Evolutionary conservation across 92 coral and sea anemone species (phyloP).

Genomic region (Paragorgia papillata): DNA sequence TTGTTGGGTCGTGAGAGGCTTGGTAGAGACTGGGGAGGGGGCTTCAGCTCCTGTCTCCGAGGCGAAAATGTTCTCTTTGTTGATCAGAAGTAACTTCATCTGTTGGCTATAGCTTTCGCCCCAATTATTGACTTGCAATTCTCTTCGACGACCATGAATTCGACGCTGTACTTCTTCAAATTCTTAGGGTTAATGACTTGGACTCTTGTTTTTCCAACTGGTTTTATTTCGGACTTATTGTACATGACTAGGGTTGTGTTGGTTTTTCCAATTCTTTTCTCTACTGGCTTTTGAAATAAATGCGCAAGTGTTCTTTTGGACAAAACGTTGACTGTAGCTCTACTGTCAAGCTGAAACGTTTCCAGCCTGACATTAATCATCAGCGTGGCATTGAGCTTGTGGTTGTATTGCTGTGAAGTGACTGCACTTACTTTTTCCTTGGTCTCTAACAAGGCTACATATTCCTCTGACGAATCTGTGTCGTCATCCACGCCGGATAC

Average conservation of each 20-base stretch:
- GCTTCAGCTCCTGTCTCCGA: background rate
- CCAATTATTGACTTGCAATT: conserved; percentile 17
- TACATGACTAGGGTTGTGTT: conserved; percentile 30
- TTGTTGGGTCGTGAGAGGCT: background rate
- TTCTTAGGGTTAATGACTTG: conserved; percentile 34
- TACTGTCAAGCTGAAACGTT: conserved; percentile 45
- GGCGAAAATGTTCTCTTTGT: conserved; percentile 51
- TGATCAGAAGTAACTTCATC: conserved; percentile 46
- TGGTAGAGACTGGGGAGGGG: background rate
- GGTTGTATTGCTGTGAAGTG: conserved; percentile 24
- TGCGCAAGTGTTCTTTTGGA: conserved; percentile 21
- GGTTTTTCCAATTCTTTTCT: background rate
- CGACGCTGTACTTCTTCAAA: conserved; percentile 35
- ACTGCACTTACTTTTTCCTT: too few species aligned
- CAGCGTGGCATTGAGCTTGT: conserved; percentile 37
- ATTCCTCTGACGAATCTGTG: too few species aligned
- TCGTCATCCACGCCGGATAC: too few species aligned
- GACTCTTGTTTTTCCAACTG: conserved; percentile 25
- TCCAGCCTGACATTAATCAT: conserved; percentile 2
- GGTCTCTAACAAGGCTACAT: too few species aligned
- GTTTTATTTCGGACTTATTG: conserved; percentile 9
- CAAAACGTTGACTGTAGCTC: conserved; percentile 55
- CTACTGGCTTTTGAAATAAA: conserved; percentile 25
- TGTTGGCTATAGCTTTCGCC: conserved; percentile 35
- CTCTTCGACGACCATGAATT: conserved; percentile 7